Base-by-base conservation (phyloP, 2,797 vertebrate genomes). In the Gambelia wislizenii region DNA sequence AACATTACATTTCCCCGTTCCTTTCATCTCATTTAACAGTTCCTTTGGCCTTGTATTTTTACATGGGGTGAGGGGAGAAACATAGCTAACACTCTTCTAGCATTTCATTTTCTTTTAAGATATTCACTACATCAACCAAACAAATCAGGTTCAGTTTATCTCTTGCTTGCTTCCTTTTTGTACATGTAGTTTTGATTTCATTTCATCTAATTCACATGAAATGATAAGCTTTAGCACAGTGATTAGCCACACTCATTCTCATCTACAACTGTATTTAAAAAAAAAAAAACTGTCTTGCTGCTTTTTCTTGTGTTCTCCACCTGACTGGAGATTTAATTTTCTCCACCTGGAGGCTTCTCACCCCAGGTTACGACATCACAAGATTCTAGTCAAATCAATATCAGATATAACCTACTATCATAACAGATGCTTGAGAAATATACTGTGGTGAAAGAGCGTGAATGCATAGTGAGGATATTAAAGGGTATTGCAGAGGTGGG, bases 181-280 rank as follows among this genome's bases (percentile, higher is more conserved):
- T 74, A 56, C 36, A 22, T 56, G n/a, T 85, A 74, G n/a, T 42
- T 85, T 56, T 54, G 22, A n/a, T 64, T 83, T 82, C 39, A 42
- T 82, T 82, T 18, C 61, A 49, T 20, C 81, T 83, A 74, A 74
- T 70, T 49, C 44, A 84, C 44, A 69, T 84, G 64, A 84, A 69
- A 69, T 69, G 12, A 49, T 69, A 44, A 69, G 7, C 22, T n/a
- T 67, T 25, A 49, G 30, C 42, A 61, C 56, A 10, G 13, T 61
- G 22, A 30, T 83, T 83, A 67, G 42, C 12, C 64, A 14, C 18
- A 83, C 39, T 44, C 67, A 42, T 67, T 6, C 39, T 44, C 25
- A 33, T 44, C 6, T 4, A 49, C 27, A 27, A 49, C 27, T 13
- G 20, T 74, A 22, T 74, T 74, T 18, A 74, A 70, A n/a, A n/a